Evolutionary conservation across 2,113 vertebrate species (phyloP).

Genomic region (Pelvicachromis taeniatus): DNA sequence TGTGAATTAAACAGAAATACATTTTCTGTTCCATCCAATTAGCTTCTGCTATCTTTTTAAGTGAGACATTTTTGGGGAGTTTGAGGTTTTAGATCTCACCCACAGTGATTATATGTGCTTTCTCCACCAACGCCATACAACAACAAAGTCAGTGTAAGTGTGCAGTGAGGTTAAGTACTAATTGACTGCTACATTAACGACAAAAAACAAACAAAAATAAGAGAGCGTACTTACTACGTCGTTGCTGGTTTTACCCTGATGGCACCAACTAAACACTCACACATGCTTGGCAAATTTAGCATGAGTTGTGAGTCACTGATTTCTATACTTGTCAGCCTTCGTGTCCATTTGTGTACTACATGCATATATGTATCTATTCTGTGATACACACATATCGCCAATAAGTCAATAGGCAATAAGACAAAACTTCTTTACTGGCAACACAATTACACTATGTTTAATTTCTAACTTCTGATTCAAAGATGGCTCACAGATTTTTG

Average conservation of each 20-base stretch:
- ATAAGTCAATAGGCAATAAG: not conserved
- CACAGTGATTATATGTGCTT: not conserved
- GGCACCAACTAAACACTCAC: not conserved
- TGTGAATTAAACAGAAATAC: not conserved
- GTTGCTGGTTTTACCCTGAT: not conserved
- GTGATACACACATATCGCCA: not conserved
- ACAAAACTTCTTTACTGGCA: not conserved
- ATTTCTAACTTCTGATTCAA: not conserved
- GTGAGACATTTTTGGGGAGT: not conserved
- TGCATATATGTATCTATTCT: not conserved
- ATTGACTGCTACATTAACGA: not conserved
- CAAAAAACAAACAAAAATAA: not conserved
- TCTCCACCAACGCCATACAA: not conserved
- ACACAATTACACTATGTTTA: not conserved
- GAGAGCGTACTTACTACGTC: not conserved
- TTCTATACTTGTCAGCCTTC: not conserved
- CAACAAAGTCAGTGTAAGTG: not conserved
- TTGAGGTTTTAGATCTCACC: not conserved
- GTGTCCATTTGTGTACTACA: not conserved
- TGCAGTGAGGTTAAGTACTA: not conserved
- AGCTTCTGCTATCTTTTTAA: not conserved
- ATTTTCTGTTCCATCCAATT: not conserved
- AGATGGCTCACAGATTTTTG: not conserved
- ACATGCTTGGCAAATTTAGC: constrained; percentile 1
- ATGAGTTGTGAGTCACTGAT: not conserved